Conservation (phyloP, 2,888 invertebrate species). For the Autographa gamma region DNA sequence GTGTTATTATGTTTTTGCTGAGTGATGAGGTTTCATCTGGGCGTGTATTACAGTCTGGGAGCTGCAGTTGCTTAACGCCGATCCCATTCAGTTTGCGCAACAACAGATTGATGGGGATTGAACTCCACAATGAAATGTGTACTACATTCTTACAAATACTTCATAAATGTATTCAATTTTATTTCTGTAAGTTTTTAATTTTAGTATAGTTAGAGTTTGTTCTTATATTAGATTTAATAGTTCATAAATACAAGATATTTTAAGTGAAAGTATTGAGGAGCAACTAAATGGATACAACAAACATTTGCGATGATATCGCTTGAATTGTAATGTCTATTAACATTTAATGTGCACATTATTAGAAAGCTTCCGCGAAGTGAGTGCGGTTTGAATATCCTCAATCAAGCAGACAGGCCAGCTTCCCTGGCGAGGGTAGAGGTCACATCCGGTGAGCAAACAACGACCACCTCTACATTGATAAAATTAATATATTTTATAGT, state of each 20-base stretch:
- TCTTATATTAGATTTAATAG: no score
- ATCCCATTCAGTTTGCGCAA: constrained; percentile 64
- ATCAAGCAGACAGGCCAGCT: background rate
- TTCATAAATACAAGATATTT: constrained; percentile 8
- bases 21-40: constrained; percentile 55
- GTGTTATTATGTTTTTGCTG: constrained; percentile 55
- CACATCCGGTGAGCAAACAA: background rate
- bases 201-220: no score
- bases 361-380: background rate
- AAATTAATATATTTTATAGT: background rate
- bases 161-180: no score
- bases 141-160: constrained; percentile 34
- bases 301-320: constrained; percentile 4
- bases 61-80: constrained; percentile 60
- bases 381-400: background rate
- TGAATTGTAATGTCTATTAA: constrained; percentile 1
- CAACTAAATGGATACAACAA: background rate
- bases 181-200: no score
- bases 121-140: constrained; percentile 60
- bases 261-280: background rate
- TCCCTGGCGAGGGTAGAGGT: constrained; percentile 2
- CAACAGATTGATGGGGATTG: constrained; percentile 65
- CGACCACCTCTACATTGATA: constrained; percentile 4
- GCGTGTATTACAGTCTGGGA: constrained; percentile 49
- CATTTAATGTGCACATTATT: background rate